A percentile compares a stretch with the other conserved stretches of the same genome.
Conservation (phyloP, 1,140 invertebrate genomes). For the Diabrotica virgifera region DNA sequence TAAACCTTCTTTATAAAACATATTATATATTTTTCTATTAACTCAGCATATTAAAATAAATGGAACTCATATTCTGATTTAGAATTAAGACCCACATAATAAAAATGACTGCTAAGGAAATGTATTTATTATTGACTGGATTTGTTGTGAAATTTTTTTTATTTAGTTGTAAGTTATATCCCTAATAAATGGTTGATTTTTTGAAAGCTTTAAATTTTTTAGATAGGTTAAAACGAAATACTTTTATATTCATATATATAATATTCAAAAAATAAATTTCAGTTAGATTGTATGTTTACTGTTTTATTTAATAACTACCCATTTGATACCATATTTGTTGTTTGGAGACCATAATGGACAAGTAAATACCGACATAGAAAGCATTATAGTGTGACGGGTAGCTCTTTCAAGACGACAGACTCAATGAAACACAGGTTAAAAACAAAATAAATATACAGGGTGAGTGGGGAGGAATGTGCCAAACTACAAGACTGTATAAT, state of each 20-base stretch:
- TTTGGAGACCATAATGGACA: too few relatives aligned
- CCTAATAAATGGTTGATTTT: constrained; percentile 6
- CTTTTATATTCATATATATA: not conserved
- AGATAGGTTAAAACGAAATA: constrained; percentile 1
- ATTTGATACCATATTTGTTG: too few relatives aligned
- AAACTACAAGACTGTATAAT: too few relatives aligned
- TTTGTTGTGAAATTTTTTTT: constrained; percentile 7
- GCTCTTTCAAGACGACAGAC: too few relatives aligned
- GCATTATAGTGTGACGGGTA: too few relatives aligned
- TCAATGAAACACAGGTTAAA: too few relatives aligned
- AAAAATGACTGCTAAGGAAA: not conserved
- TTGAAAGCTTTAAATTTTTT: constrained; percentile 14
- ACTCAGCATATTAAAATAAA: not conserved
- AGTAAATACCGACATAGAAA: too few relatives aligned
- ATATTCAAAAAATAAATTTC: not conserved
- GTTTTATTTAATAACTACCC: not conserved
- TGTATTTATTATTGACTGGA: constrained; percentile 5
- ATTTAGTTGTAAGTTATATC: constrained; percentile 4
- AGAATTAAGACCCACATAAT: not conserved
- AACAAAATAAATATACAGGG: too few relatives aligned
- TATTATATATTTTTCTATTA: too few relatives aligned
- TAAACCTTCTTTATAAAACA: too few relatives aligned
- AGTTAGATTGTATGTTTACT: not conserved
- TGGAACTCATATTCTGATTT: not conserved
- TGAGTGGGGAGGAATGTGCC: too few relatives aligned